Conservation (phyloP, 2,113 vertebrate genomes). For the Phaethon lepturus region DNA sequence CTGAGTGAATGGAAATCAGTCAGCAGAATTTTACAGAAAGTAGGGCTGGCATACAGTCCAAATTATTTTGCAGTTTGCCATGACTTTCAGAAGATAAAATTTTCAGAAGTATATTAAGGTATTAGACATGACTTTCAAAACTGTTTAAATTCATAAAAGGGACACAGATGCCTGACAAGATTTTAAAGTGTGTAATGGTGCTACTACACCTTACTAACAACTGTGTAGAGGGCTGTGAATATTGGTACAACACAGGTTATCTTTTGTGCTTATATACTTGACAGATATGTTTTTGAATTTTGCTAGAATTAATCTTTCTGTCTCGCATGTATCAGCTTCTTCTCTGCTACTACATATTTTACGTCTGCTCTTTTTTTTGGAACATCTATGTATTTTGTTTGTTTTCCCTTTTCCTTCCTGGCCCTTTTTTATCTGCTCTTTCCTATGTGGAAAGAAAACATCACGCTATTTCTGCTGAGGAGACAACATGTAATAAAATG, state of each 20-base stretch:
- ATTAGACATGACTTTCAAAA: neutral
- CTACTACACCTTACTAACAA: neutral
- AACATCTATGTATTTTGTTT: neutral
- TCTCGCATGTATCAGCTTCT: neutral
- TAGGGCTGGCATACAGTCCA: accelerated
- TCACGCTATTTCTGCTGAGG: neutral
- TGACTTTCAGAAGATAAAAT: neutral
- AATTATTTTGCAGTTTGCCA: neutral
- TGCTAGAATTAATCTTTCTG: neutral
- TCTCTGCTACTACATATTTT: neutral
- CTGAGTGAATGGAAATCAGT: neutral
- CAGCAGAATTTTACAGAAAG: neutral
- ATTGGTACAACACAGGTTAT: neutral
- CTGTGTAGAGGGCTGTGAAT: neutral
- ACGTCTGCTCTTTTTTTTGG: neutral
- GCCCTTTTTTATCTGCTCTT: neutral
- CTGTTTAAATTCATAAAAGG: neutral
- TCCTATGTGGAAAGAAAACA: neutral
- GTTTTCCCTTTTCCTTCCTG: neutral
- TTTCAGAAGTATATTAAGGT: neutral
- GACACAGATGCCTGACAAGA: neutral
- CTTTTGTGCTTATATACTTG: neutral
- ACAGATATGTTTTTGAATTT: neutral
- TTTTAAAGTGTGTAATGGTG: neutral
- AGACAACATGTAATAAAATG: neutral